phyloP scores from a whole-genome alignment of 2,888 invertebrate genomes.

The Tridacna crocea region DNA sequence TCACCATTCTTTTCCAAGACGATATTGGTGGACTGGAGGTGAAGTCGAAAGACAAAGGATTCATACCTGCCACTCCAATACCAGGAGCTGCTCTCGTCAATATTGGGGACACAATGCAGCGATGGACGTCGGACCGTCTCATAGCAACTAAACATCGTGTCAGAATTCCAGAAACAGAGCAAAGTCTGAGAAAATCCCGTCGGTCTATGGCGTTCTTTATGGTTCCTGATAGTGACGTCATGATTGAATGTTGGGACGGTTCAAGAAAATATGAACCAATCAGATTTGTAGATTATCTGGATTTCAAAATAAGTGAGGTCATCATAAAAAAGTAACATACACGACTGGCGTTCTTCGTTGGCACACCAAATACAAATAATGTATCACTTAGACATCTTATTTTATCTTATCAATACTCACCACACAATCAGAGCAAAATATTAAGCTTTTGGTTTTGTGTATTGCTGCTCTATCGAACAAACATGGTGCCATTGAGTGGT shows the following conservation, averaged over 20 bases:
- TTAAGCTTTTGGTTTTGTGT: not conserved
- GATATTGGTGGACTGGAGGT: slow-evolving; percentile 62
- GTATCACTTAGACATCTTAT: not conserved
- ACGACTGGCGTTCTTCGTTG: too few relatives aligned
- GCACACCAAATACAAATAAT: not conserved
- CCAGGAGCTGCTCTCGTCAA: slow-evolving; percentile 91
- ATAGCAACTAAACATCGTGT: slow-evolving; percentile 86
- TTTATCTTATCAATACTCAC: not conserved
- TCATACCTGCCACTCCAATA: slow-evolving; percentile 90
- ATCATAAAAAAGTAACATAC: slow-evolving; percentile 6
- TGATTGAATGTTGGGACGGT: slow-evolving; percentile 63
- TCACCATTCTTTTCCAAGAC: slow-evolving; percentile 66
- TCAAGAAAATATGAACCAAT: slow-evolving; percentile 65
- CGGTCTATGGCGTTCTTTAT: slow-evolving; percentile 65
- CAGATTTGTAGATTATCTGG: slow-evolving; percentile 53
- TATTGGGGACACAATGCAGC: slow-evolving; percentile 90
- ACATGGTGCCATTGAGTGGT: too few relatives aligned
- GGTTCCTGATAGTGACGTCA: slow-evolving; percentile 59
- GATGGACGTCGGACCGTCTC: slow-evolving; percentile 90
- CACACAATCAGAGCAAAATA: too few relatives aligned
- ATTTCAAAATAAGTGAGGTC: slow-evolving; percentile 35
- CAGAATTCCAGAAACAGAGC: slow-evolving; percentile 50
- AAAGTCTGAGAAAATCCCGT: slow-evolving; percentile 19
- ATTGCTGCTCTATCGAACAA: not conserved
- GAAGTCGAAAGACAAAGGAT: slow-evolving; percentile 85